Conservation (phyloP, 2,888 invertebrate species). For the Aethes cnicana region DNA sequence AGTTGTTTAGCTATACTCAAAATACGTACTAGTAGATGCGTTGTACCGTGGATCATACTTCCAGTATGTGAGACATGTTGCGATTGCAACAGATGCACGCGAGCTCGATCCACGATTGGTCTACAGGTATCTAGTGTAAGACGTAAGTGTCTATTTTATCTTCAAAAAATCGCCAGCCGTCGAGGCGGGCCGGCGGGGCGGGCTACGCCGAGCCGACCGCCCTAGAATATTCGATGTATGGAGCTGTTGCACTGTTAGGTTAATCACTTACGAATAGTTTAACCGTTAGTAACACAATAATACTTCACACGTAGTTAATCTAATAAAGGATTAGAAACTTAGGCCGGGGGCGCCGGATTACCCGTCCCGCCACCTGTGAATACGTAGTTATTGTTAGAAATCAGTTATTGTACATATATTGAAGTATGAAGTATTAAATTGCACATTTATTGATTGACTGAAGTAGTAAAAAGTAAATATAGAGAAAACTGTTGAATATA, state of each 20-base stretch:
- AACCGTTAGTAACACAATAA: conserved; percentile 66
- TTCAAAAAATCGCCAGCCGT: conserved; percentile 25
- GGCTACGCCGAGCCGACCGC: conserved; percentile 17
- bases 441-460: conserved; percentile 73
- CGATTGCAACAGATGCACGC: conserved; percentile 6
- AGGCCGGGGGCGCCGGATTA: conserved; percentile 40
- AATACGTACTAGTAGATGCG: conserved; percentile 17
- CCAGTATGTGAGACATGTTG: conserved; percentile 24
- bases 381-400: conserved; percentile 65
- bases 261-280: conserved; percentile 63
- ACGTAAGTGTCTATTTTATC: conserved; percentile 25
- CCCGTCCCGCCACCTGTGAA: conserved; percentile 55
- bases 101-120: neutral
- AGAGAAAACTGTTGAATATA: conserved; percentile 65
- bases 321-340: conserved; percentile 52
- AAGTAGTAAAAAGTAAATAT: conserved; percentile 59
- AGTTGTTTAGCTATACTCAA: conserved; percentile 16
- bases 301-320: conserved; percentile 61
- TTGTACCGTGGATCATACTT: conserved; percentile 18
- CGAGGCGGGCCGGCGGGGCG: neutral
- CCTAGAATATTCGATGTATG: conserved; percentile 45
- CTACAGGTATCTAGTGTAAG: conserved; percentile 19
- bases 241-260: conserved; percentile 58
- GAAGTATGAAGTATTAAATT: conserved; percentile 56
- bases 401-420: conserved; percentile 71